A percentile compares a stretch with the other conserved stretches of the same genome.
Evolutionary conservation across 2,888 invertebrate species (phyloP).

Genomic region (Galeopsomyia nigrocyanea): DNA sequence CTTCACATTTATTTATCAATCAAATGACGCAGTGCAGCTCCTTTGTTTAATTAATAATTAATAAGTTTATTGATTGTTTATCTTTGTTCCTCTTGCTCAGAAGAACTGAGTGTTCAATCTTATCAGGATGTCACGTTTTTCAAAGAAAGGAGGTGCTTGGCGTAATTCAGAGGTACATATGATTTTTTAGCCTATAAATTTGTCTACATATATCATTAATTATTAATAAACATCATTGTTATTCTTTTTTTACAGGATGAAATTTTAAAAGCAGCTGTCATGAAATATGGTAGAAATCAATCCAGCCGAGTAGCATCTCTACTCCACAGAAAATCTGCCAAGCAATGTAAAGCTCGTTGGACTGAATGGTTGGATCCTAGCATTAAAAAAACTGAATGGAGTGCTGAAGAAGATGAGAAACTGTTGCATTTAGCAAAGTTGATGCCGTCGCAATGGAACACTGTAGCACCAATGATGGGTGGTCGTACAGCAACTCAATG

Average conservation of each 20-base stretch:
- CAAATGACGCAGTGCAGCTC: no score
- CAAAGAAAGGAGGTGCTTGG: conserved; percentile 99
- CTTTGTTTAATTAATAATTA: no score
- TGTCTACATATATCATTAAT: no score
- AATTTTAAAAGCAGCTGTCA: conserved; percentile 99
- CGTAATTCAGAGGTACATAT: conserved; percentile 93
- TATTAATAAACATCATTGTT: neutral
- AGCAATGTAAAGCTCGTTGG: conserved; percentile 99
- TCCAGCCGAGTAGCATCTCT: conserved; percentile 99
- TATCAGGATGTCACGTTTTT: conserved; percentile 94
- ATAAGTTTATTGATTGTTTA: no score
- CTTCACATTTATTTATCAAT: no score
- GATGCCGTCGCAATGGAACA: conserved; percentile 99
- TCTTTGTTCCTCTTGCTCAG: no score
- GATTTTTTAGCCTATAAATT: no score
- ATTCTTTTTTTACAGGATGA: conserved; percentile 84
- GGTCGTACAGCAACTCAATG: conserved; percentile 99
- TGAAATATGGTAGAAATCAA: conserved; percentile 99
- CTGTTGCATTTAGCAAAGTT: conserved; percentile 96
- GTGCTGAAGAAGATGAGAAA: conserved; percentile 98
- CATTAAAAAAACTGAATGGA: conserved; percentile 99
- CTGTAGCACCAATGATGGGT: conserved; percentile 95
- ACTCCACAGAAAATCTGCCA: conserved; percentile 97
- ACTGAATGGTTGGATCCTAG: conserved; percentile 99
- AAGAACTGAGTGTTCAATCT: no score